Evolutionary conservation across 2,797 vertebrate genomes (phyloP), one percentile per base, ranked within the genome.

Genomic region (Clarias platycephalus): DNA sequence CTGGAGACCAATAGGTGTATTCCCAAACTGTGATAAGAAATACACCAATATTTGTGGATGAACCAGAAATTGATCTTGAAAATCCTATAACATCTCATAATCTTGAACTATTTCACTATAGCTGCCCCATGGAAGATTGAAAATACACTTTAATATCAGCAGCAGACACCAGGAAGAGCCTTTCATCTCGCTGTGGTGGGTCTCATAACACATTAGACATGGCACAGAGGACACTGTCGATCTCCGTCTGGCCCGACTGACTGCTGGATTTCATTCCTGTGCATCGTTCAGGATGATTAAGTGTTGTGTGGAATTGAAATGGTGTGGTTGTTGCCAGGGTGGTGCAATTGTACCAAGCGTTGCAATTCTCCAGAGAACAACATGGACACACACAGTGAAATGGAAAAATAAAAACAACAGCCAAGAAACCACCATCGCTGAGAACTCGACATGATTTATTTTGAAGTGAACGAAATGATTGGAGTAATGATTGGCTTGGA

Each of bases 301-400:
- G 91, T 88, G 91, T 91, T 92, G 89, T 92, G 90, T 91, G 93
- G 90, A 89, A 94, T 91, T 88, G 84, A 92, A 93, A 94, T 92
- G 87, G 92, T 91, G 93, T 92, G 82, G 90, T 90, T 90, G 86
- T 90, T 93, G 90, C 92, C 91, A 82, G 86, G 90, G 89, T 88
- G 89, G 89, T 88, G 89, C 86, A 90, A 91, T 87, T 91, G 91
- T 87, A 91, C 90, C 88, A 91, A 90, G 88, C 82, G 87, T 91
- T 92, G 86, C 91, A 91, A 90, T 87, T 84, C 81, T 89, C 89
- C 90, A 91, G 91, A 92, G 92, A 91, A 93, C 91, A 85, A 91
- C 90, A 93, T 91, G 91, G 92, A 91, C 87, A 92, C 88, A 89
- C 90, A 86, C 86, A 90, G 91, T 83, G 40, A 79, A 60, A 83